phyloP scores from a whole-genome alignment of 1,140 invertebrate genomes.

The Antheraea pernyi region DNA sequence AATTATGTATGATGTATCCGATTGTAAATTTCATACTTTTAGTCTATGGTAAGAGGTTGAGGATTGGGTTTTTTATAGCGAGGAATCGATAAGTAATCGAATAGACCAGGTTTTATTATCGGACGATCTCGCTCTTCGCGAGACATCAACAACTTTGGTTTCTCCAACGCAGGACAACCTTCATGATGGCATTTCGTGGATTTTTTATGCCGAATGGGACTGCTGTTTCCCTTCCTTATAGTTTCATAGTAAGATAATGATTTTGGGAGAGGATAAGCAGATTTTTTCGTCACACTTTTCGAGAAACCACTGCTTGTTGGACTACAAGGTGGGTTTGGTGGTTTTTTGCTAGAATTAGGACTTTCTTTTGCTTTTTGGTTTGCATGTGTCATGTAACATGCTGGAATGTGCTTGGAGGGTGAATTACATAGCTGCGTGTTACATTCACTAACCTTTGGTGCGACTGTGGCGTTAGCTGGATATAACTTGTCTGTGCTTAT shows the following conservation, averaged over 20 bases:
- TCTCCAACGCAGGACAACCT: constrained; percentile 19
- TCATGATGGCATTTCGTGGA: constrained; percentile 6
- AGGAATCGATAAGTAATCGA: constrained; percentile 28
- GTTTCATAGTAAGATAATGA: constrained; percentile 11
- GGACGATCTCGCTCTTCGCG: constrained; percentile 27
- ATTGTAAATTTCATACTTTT: not conserved
- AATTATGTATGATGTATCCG: not conserved
- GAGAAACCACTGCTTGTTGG: not conserved
- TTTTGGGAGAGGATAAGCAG: not conserved
- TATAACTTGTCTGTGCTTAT: not conserved
- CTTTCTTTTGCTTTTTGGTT: no score
- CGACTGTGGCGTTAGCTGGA: not conserved
- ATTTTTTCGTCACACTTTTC: not conserved
- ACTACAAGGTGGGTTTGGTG: not conserved
- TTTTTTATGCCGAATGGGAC: constrained; percentile 25
- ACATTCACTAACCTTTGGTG: constrained; percentile 15
- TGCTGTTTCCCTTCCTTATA: constrained; percentile 13
- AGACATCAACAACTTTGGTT: constrained; percentile 21
- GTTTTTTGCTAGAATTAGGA: not conserved
- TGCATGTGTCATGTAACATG: not conserved
- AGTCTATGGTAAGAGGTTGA: not conserved
- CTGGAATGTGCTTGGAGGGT: constrained; percentile 16
- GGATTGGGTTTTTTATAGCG: constrained; percentile 30
- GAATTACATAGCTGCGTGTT: constrained; percentile 15
- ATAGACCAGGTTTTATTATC: constrained; percentile 20